Evolutionary conservation across 2,113 vertebrate genomes (phyloP).

Genomic region (Neolamprologus tretocephalus): DNA sequence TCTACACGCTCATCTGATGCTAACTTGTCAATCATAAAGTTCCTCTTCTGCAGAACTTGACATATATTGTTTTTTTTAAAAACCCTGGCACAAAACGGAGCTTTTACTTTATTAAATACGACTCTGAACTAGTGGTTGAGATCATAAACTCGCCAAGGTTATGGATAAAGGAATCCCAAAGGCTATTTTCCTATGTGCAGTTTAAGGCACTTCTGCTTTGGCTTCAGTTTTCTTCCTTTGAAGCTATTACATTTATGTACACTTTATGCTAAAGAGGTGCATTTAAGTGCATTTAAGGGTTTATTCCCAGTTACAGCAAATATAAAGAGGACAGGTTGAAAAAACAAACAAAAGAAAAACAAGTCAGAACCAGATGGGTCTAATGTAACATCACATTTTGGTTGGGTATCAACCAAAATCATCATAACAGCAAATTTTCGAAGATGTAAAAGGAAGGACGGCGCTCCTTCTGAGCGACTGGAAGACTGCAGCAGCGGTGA

Average conservation of each 20-base stretch:
- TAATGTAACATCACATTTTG: not conserved
- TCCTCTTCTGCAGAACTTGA: accelerated
- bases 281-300: not conserved
- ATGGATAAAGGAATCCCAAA: not conserved
- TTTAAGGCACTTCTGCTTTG: not conserved
- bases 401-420: not conserved
- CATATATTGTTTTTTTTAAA: accelerated
- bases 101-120: not conserved
- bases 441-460: not conserved
- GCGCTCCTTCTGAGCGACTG: not conserved
- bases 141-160: accelerated
- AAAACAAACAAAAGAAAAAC: not conserved
- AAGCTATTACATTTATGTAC: not conserved
- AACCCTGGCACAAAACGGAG: accelerated
- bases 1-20: not conserved
- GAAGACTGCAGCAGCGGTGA: not conserved
- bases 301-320: not conserved
- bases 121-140: not conserved
- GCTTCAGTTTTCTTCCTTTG: not conserved
- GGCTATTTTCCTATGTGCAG: not conserved
- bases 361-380: not conserved
- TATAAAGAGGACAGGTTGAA: not conserved
- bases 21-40: not conserved
- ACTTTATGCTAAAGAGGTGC: not conserved
- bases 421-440: not conserved